A percentile compares a stretch with the other conserved stretches of the same genome.
These are phyloP conservation scores for Anoura caudifer DNA, from an alignment of 2,113 vertebrate genomes.

Conservation along the genomic window DNA sequence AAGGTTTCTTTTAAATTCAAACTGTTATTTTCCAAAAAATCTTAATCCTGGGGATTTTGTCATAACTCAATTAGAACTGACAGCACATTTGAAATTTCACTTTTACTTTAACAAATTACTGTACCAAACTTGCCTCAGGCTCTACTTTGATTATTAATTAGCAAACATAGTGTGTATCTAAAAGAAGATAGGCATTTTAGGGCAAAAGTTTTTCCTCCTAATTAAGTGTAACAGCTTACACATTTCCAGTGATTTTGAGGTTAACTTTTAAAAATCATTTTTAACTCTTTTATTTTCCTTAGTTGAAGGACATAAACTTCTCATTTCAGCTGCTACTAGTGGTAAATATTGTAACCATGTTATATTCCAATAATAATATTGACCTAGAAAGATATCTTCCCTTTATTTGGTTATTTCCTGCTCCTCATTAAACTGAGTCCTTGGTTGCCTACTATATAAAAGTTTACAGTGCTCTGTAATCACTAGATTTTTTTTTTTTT, in stretches of 20 bases:
- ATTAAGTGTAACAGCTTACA: conserved; percentile 54
- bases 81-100: conserved; percentile 61
- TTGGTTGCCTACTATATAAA: not conserved
- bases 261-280: conserved; percentile 44
- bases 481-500: not conserved
- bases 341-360: not conserved
- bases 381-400: not conserved
- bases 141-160: conserved; percentile 47
- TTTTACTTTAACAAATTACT: conserved; percentile 41
- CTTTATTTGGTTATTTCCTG: not conserved
- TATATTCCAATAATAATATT: not conserved
- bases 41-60: not conserved
- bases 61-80: conserved; percentile 58
- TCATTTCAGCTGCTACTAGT: not conserved
- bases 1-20: conserved; percentile 56
- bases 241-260: conserved; percentile 45
- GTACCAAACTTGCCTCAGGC: conserved; percentile 38
- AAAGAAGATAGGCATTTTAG: conserved; percentile 35
- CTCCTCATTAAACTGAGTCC: not conserved
- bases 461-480: not conserved
- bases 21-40: conserved; percentile 50
- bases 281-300: conserved; percentile 45
- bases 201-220: conserved; percentile 19
- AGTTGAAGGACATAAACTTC: not conserved
- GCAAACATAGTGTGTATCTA: conserved; percentile 30